Percentiles rank a stretch among this genome's conserved stretches.
Conservation (phyloP, 2,113 vertebrate genomes). For the Siniperca knerii region DNA sequence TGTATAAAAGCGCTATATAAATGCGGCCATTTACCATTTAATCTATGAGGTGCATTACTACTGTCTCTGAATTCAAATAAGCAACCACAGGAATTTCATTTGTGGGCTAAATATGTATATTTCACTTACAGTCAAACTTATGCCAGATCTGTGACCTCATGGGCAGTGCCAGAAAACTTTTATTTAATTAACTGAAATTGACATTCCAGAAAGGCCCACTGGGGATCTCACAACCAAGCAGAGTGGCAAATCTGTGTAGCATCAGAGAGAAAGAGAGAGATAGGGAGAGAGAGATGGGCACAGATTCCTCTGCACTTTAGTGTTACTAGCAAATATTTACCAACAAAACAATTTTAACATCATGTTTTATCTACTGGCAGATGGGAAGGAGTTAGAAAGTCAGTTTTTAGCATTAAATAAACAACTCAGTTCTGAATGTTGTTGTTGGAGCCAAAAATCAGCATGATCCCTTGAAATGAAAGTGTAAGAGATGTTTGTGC, state of each 20-base stretch:
- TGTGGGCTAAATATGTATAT: constrained; percentile 3
- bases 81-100: neutral
- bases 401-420: constrained; percentile 4
- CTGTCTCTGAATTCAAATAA: neutral
- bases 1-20: neutral
- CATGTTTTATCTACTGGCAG: neutral
- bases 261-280: constrained; percentile 32
- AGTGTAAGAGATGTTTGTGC: neutral
- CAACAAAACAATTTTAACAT: constrained; percentile 1
- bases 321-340: neutral
- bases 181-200: constrained; percentile 76
- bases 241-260: constrained; percentile 50
- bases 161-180: constrained; percentile 77
- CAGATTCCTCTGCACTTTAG: constrained; percentile 30
- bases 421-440: constrained; percentile 3
- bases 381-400: neutral
- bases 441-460: neutral
- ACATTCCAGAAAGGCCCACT: constrained; percentile 74
- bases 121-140: constrained; percentile 39
- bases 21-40: neutral
- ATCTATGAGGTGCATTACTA: neutral
- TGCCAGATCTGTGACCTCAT: constrained; percentile 67
- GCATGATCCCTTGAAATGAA: neutral
- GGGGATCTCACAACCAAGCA: constrained; percentile 50
- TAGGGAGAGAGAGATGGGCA: constrained; percentile 14